These are phyloP conservation scores for Zeus faber DNA, from an alignment of 2,113 vertebrate genomes.

Conservation along the genomic window DNA sequence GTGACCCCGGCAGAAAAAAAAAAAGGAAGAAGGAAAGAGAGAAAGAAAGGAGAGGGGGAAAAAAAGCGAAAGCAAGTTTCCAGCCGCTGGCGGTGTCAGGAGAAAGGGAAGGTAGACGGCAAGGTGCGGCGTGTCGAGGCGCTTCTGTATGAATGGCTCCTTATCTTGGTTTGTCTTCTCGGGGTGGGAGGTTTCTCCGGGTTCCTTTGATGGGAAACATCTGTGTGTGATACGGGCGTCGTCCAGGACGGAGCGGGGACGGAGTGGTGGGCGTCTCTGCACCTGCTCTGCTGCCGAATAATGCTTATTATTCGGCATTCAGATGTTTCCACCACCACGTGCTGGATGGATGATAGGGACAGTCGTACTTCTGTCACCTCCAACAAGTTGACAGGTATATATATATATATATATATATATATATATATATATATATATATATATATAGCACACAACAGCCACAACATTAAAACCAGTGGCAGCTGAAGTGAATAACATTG, in stretches of 20 bases:
- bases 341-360: too few species aligned
- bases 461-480: too few species aligned
- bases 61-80: too few species aligned
- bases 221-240: conserved; percentile 89
- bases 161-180: conserved; percentile 82
- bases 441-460: too few species aligned
- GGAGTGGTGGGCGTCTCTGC: conserved; percentile 87
- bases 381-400: conserved; percentile 36
- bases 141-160: conserved; percentile 76
- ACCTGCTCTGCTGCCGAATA: conserved; percentile 92
- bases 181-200: conserved; percentile 75
- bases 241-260: conserved; percentile 78
- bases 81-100: too few species aligned
- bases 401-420: too few species aligned
- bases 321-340: conserved; percentile 69
- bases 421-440: too few species aligned
- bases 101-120: conserved; percentile 53
- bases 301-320: conserved; percentile 87
- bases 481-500: too few species aligned
- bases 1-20: conserved; percentile 68
- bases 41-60: too few species aligned
- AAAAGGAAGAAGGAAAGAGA: too few species aligned
- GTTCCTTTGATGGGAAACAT: conserved; percentile 89
- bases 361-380: conserved; percentile 69
- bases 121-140: conserved; percentile 67